Evolutionary conservation across 2,113 vertebrate genomes (phyloP).

Genomic region (Chaetorhynchus papuensis): DNA sequence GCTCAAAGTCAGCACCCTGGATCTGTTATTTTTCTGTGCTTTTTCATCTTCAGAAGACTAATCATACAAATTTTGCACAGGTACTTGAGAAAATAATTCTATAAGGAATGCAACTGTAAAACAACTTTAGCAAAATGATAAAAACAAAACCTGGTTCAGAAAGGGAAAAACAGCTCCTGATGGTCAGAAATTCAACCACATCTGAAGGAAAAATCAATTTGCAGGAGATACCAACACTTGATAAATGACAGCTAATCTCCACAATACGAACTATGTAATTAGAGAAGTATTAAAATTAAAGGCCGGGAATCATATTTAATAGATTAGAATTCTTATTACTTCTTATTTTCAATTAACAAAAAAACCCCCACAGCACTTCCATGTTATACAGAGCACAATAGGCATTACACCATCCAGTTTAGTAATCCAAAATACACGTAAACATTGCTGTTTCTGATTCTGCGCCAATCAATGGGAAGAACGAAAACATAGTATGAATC

Average conservation of each 20-base stretch:
- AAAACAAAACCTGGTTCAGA: neutral
- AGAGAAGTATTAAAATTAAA: neutral
- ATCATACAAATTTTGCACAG: neutral
- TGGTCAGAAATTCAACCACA: neutral
- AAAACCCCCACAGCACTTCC: neutral
- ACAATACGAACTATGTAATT: neutral
- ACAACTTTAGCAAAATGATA: neutral
- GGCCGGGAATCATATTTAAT: neutral
- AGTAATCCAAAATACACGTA: neutral
- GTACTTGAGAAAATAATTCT: neutral
- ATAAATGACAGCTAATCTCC: neutral
- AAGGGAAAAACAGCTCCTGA: neutral
- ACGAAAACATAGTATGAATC: neutral
- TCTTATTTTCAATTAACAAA: neutral
- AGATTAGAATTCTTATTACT: neutral
- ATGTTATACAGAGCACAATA: neutral
- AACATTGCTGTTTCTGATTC: neutral
- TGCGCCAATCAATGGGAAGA: neutral
- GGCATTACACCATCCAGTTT: neutral
- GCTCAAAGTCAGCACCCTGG: neutral
- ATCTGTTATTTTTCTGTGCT: neutral
- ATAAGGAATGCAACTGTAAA: neutral
- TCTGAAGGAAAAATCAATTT: neutral
- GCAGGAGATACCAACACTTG: neutral
- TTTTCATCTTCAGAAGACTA: neutral